These are phyloP conservation scores for Azorinus chamasolen DNA, from an alignment of 2,888 invertebrate species.

Conservation along the genomic window DNA sequence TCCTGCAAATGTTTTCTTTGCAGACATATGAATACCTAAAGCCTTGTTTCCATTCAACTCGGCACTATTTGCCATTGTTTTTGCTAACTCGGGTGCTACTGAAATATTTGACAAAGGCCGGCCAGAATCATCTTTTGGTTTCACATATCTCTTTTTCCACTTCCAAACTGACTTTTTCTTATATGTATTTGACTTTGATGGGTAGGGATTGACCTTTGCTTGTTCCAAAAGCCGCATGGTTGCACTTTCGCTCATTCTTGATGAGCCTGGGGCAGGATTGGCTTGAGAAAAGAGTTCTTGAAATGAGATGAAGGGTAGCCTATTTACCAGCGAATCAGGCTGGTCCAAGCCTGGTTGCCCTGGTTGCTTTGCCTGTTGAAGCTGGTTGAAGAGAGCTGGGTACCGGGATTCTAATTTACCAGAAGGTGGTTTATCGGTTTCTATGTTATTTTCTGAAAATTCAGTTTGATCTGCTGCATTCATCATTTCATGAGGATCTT, in stretches of 20 bases:
- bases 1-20: slow-evolving; percentile 24
- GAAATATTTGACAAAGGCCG: slow-evolving; percentile 16
- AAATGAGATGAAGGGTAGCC: slow-evolving; percentile 62
- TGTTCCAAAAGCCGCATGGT: slow-evolving; percentile 27
- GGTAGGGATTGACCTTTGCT: slow-evolving; percentile 25
- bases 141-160: slow-evolving; percentile 57
- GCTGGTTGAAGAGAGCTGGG: slow-evolving; percentile 61
- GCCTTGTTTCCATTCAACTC: neutral
- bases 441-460: neutral
- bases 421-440: neutral
- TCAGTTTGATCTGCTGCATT: neutral
- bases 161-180: slow-evolving; percentile 45
- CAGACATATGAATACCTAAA: slow-evolving; percentile 12
- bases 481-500: slow-evolving; percentile 7
- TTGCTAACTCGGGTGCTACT: neutral
- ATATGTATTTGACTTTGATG: slow-evolving; percentile 8
- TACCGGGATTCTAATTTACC: slow-evolving; percentile 54
- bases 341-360: slow-evolving; percentile 13
- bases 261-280: slow-evolving; percentile 8
- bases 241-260: slow-evolving; percentile 21
- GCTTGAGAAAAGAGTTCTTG: slow-evolving; percentile 57
- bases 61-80: neutral
- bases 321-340: slow-evolving; percentile 48
- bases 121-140: slow-evolving; percentile 46
- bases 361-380: slow-evolving; percentile 36